Base-by-base conservation (phyloP, 2,113 vertebrate genomes). In the Limnothrissa miodon region DNA sequence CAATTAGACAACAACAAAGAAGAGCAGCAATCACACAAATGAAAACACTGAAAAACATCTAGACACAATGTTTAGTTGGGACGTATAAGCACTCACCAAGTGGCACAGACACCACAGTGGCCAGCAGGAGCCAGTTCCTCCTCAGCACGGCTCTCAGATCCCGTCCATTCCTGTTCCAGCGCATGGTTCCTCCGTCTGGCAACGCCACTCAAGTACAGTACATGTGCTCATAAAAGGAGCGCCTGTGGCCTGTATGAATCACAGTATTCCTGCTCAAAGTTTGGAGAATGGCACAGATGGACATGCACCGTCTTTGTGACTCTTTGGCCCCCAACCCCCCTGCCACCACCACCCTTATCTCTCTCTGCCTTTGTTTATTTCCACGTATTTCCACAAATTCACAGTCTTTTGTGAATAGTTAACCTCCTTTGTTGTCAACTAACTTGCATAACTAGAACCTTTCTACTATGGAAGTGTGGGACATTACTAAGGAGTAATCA, bases 21-120 rank as follows among this genome's bases (percentile, higher is more conserved):
- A 56, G 19, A 56, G 51, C 51, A 56, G 19, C 19, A 56, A 23
- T 56, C 7, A 5, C 17, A 15, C 19, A 23, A 4, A 21, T 19
- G 5, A 56, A n/a, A 21, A 23, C 21, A 7, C 2, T 19, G 5
- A 23, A 21, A 56, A 56, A 23, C 51, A 82, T 1, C 83, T 79
- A 25, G 51, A n/a, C 11, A 46, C 6, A 82, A 45, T 48, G 21
- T 78, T 78, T 21, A n/a, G 51, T 56, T 56, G 21, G 51, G 23
- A 5, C 51, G 23, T 5, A 48, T 0, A 13, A 66, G 25, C 59
- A 29, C 81, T 83, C 46, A 85, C 86, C 86, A 39, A 84, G 25
- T 17, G 79, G 42, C 36, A 82, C 81, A 15, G 83, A 79, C 39
- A 70, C 25, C 17, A 84, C 46, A 39, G 86, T 87, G 29, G 78